Conservation (phyloP, 2,113 vertebrate species). For the Bos taurus region DNA sequence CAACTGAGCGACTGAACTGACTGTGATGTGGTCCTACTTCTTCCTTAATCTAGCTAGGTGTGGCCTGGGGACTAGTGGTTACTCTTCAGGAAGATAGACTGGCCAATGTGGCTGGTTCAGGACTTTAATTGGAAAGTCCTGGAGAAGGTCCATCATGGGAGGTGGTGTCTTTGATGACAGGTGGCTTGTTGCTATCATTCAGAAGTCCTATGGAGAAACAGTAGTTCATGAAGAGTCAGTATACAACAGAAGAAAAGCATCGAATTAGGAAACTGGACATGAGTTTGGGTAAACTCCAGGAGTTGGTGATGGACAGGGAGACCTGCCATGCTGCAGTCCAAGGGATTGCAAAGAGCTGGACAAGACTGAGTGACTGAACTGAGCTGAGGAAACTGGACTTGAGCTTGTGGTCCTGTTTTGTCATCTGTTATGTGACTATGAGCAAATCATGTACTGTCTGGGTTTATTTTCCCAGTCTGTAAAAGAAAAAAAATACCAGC, state of each 20-base stretch:
- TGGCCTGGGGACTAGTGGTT: neutral
- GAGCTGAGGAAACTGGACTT: neutral
- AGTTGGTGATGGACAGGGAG: neutral
- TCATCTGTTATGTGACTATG: neutral
- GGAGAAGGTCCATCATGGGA: neutral
- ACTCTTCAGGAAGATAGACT: neutral
- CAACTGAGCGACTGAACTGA: neutral
- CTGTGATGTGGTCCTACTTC: neutral
- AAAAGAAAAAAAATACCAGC: neutral
- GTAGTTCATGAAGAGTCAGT: neutral
- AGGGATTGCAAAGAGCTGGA: neutral
- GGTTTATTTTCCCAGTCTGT: neutral
- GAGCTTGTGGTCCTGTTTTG: neutral
- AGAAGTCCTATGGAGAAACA: neutral
- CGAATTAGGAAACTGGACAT: neutral
- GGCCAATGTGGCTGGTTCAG: neutral
- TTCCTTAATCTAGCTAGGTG: neutral
- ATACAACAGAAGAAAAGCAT: neutral
- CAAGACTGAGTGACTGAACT: neutral
- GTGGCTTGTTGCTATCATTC: neutral
- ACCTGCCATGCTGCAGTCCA: neutral
- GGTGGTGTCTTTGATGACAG: neutral
- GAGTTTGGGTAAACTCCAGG: neutral
- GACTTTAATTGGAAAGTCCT: neutral
- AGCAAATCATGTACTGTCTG: neutral